Evolutionary conservation across 1,140 invertebrate genomes (phyloP).

Genomic region (Pogonomyrmex californicus): DNA sequence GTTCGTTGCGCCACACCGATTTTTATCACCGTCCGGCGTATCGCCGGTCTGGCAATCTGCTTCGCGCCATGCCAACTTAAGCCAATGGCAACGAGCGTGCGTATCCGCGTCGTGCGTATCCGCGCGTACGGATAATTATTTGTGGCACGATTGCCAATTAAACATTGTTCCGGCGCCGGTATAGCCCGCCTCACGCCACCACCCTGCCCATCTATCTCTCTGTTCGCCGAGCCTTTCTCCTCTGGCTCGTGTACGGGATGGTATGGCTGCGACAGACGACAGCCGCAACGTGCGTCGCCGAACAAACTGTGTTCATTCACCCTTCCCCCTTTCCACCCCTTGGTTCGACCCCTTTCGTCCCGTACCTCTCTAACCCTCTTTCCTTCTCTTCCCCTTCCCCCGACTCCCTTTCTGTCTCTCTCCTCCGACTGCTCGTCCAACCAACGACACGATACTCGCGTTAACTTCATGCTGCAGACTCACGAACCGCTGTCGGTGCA

Average conservation of each 20-base stretch:
- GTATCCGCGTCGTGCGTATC: conserved; percentile 30
- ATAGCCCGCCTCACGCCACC: conserved; percentile 28
- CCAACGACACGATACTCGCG: conserved; percentile 59
- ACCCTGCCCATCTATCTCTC: conserved; percentile 64
- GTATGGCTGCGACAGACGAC: conserved; percentile 76
- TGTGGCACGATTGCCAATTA: conserved; percentile 70
- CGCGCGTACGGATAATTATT: conserved; percentile 71
- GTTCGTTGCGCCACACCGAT: conserved; percentile 38
- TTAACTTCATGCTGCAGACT: conserved; percentile 58
- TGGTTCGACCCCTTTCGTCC: neutral
- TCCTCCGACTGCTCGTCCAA: conserved; percentile 18
- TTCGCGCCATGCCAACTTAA: conserved; percentile 28
- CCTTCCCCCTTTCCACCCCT: neutral
- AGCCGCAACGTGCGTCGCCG: conserved; percentile 76
- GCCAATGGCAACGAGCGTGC: conserved; percentile 55
- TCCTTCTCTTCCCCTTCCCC: neutral
- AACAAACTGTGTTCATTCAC: conserved; percentile 76
- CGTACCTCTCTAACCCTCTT: conserved; percentile 4
- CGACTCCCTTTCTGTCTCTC: neutral
- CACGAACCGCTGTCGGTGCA: conserved; percentile 66
- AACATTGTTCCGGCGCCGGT: conserved; percentile 65
- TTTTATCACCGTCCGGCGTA: conserved; percentile 62
- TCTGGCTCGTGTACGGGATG: conserved; percentile 55
- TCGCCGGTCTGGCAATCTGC: conserved; percentile 17
- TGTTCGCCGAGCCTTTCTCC: conserved; percentile 61